Conservation (phyloP, 37 sponge, comb jelly and placozoan genomes). For the Cladorhizidae sp. region DNA sequence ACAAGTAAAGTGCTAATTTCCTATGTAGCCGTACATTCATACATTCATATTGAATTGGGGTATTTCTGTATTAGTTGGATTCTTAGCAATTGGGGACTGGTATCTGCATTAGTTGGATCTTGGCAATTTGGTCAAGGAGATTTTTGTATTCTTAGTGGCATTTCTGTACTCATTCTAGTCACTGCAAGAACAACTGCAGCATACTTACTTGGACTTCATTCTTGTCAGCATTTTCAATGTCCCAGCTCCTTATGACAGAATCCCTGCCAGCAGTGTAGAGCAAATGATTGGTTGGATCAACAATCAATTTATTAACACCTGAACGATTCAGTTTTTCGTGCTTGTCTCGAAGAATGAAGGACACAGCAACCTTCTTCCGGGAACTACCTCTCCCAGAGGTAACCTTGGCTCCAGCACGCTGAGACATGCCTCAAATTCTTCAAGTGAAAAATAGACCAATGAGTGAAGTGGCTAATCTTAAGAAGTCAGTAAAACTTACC, state of each 20-base stretch:
- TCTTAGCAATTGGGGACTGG: too few species aligned
- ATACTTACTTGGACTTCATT: background rate
- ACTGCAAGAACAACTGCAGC: too few species aligned
- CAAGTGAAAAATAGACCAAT: background rate
- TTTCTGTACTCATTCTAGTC: too few species aligned
- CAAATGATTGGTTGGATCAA: conserved; percentile 43
- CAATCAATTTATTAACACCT: conserved; percentile 81
- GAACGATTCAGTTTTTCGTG: conserved; percentile 74
- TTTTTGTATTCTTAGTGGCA: too few species aligned
- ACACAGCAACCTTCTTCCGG: conserved; percentile 65
- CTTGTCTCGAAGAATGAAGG: conserved; percentile 76
- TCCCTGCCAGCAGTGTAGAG: conserved; percentile 93
- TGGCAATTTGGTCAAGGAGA: too few species aligned
- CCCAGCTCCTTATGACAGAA: conserved; percentile 90
- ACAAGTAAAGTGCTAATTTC: too few species aligned
- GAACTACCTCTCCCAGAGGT: background rate
- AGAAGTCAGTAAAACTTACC: background rate
- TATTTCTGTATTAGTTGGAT: too few species aligned
- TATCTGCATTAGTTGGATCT: too few species aligned
- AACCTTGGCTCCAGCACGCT: conserved; percentile 6
- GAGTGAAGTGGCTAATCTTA: background rate
- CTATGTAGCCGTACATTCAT: too few species aligned
- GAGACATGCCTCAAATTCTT: conserved; percentile 4
- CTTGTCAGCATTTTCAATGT: conserved; percentile 21
- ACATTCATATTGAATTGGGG: too few species aligned